These are phyloP conservation scores for Rhea americana DNA, from an alignment of 2,113 vertebrate species.

Conservation along the genomic window DNA sequence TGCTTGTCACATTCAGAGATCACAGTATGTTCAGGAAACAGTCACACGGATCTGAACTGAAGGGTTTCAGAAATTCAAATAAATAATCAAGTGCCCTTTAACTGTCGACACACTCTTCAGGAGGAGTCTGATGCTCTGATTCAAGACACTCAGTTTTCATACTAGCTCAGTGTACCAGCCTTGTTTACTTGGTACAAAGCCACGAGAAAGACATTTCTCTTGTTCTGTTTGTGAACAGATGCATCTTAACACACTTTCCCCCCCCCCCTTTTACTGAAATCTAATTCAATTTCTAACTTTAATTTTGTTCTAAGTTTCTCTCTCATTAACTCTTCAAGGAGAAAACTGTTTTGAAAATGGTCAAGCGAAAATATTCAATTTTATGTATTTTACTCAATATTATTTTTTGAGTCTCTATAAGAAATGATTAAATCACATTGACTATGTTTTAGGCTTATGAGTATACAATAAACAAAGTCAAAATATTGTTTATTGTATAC, in stretches of 20 bases:
- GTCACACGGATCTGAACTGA: conserved; percentile 28
- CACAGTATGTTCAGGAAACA: conserved; percentile 37
- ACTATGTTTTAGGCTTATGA: not conserved
- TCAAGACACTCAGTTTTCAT: not conserved
- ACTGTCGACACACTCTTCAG: conserved; percentile 3
- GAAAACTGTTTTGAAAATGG: not conserved
- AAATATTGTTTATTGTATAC: not conserved
- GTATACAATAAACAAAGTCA: not conserved
- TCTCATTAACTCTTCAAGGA: conserved; percentile 31
- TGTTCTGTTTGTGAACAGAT: conserved; percentile 56
- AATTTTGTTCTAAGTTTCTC: conserved; percentile 50
- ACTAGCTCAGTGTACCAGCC: not conserved
- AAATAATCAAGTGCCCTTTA: not conserved
- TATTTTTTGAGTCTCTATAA: not conserved
- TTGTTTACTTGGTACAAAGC: not conserved
- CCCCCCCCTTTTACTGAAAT: not conserved
- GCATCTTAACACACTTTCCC: conserved; percentile 31
- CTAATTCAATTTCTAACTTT: conserved; percentile 41
- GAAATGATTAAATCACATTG: not conserved
- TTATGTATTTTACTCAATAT: no score
- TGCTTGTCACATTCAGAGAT: conserved; percentile 51
- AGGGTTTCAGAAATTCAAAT: conserved; percentile 30
- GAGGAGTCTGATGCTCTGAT: not conserved
- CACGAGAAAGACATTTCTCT: conserved; percentile 44
- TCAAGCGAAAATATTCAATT: not conserved